Evolutionary conservation across 2,113 vertebrate species (phyloP).

Genomic region (Oryzias curvinotus): DNA sequence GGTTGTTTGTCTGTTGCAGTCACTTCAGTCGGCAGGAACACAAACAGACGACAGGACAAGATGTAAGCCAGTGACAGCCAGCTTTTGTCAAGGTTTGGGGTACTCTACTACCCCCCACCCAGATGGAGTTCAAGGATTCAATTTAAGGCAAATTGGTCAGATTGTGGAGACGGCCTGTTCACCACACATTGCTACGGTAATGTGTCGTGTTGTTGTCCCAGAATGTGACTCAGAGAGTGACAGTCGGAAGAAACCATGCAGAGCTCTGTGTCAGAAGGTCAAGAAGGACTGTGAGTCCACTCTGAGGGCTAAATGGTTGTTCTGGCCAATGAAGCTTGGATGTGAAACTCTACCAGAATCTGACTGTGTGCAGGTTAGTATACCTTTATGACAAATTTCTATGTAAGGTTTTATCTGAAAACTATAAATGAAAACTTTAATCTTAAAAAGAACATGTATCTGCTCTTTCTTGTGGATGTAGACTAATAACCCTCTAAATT

Average conservation of each 20-base stretch:
- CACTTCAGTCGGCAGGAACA: not conserved
- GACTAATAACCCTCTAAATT: no score
- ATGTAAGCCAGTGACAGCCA: conserved; percentile 45
- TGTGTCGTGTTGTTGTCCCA: conserved; percentile 61
- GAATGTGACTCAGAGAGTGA: conserved; percentile 41
- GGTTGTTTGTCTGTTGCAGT: conserved; percentile 13
- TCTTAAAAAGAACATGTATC: no score
- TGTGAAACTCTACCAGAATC: conserved; percentile 45
- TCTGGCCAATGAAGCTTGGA: conserved; percentile 32
- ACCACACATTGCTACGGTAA: conserved; percentile 10
- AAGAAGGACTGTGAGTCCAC: conserved; percentile 50
- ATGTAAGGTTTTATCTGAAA: no score
- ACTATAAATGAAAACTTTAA: no score
- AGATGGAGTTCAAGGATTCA: conserved; percentile 26
- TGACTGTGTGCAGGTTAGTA: conserved; percentile 53
- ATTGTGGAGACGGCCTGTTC: conserved; percentile 59
- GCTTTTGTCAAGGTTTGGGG: conserved; percentile 56
- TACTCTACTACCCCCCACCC: conserved; percentile 50
- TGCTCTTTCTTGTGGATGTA: no score
- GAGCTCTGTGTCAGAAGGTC: conserved; percentile 57
- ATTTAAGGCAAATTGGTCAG: conserved; percentile 29
- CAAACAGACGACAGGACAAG: not conserved
- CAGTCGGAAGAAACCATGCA: conserved; percentile 49
- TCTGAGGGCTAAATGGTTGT: conserved; percentile 30
- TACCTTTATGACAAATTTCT: not conserved